These are phyloP conservation scores for Ptychodera flava DNA, from an alignment of 35 echinoderm and acorn worm species.

Conservation along the genomic window DNA sequence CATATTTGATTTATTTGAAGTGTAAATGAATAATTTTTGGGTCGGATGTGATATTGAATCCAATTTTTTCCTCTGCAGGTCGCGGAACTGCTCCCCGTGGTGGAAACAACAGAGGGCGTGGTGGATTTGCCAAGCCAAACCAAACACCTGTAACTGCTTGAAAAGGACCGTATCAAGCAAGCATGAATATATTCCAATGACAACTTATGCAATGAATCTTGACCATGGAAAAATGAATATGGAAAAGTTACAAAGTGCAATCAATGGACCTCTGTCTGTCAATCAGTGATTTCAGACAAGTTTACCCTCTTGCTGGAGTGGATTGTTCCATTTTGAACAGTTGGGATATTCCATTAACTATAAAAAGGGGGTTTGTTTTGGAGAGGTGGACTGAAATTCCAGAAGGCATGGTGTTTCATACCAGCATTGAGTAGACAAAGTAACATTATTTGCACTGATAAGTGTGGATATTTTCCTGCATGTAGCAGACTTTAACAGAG, in stretches of 20 bases:
- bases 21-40: neutral
- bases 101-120: neutral
- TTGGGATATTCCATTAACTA: neutral
- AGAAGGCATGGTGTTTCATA: neutral
- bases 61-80: neutral
- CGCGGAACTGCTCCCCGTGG: neutral
- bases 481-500: no score
- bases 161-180: neutral
- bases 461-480: no score
- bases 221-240: neutral
- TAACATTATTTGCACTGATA: no score
- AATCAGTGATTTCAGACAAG: neutral
- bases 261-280: neutral
- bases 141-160: neutral
- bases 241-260: neutral
- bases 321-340: neutral
- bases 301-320: neutral
- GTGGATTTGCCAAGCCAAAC: neutral
- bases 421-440: no score
- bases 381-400: neutral
- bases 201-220: neutral
- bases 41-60: neutral
- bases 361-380: neutral
- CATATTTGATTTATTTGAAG: neutral
- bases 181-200: neutral